phyloP scores from a whole-genome alignment of 2,113 vertebrate species.

The Cinclus cinclus region DNA sequence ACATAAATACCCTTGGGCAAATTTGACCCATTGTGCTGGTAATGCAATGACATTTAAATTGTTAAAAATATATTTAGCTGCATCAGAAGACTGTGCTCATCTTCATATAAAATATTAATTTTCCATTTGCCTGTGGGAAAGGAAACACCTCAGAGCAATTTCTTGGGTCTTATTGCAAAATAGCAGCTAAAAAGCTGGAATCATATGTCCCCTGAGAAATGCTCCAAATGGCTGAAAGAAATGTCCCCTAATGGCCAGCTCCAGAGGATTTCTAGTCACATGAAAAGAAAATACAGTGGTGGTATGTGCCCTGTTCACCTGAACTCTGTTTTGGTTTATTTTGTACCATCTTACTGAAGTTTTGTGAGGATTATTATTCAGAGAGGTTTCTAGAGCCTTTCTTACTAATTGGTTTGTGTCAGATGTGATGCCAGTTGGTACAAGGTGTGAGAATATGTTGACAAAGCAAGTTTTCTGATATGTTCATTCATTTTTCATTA shows the following conservation, averaged over 20 bases:
- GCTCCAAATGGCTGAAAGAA: not conserved
- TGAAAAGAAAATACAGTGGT: not conserved
- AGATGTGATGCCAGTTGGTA: not conserved
- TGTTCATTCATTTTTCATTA: not conserved
- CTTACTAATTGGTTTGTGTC: not conserved
- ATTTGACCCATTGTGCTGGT: not conserved
- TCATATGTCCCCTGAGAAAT: not conserved
- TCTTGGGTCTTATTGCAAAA: not conserved
- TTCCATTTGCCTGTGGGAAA: not conserved
- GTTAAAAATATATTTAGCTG: not conserved
- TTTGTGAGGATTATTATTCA: not conserved
- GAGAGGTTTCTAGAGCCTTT: not conserved
- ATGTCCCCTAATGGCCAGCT: not conserved
- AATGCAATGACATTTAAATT: not conserved
- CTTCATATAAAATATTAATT: constrained; percentile 9
- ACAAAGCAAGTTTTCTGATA: not conserved
- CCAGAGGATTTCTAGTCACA: not conserved
- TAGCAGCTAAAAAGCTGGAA: not conserved
- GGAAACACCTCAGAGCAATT: not conserved
- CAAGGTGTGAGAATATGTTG: not conserved
- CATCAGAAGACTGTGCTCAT: not conserved
- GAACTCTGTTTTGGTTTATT: not conserved
- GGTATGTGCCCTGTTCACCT: not conserved
- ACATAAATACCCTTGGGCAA: not conserved
- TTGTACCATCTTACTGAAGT: not conserved